Base-by-base conservation (phyloP, 2,797 vertebrate species). In the Lateolabrax maculatus region DNA sequence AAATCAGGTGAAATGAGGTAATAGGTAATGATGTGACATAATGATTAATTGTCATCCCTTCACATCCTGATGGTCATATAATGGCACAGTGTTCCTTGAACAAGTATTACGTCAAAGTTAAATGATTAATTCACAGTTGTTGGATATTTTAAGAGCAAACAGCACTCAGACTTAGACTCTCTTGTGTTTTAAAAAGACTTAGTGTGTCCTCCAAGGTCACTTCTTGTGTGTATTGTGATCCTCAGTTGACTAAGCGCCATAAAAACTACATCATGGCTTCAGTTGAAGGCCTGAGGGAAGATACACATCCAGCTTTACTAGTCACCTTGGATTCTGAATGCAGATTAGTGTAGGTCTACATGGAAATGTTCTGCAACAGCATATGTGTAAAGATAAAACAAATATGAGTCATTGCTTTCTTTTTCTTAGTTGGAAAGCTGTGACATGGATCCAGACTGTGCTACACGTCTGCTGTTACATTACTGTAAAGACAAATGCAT, bases 291-390 rank as follows among this genome's bases (percentile, higher is more conserved):
- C 71, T 51, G 69, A 64, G 62, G 60, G 29, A 36, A 77, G 73
- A 78, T 19, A 43, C 29, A 3, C 44, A 37, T 75, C 29, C 27
- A 53, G 74, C 46, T 52, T 80, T 49, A 69, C 5, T 10, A n/a
- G 66, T 87, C 61, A 77, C 88, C 71, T 71, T 89, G 87, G 84
- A 76, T 76, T 83, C 78, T 69, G 75, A 69, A 81, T 71, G 70
- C 73, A 81, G 80, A 79, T 77, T 71, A 71, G 43, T 57, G 49
- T 76, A 67, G 34, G 65, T 27, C 66, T 65, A 58, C 75, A 58
- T 69, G 77, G 63, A 87, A 84, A 80, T 81, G 73, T 68, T 79
- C 63, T 37, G 53, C 55, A 58, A 51, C 68, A 75, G 73, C 55
- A 75, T 68, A 76, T 2, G 5, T 9, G 36, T 23, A 71, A 52